Evolutionary conservation across 2,113 vertebrate genomes (phyloP), one percentile per base, ranked within the genome.

Genomic region (Bubo blakistoni): DNA sequence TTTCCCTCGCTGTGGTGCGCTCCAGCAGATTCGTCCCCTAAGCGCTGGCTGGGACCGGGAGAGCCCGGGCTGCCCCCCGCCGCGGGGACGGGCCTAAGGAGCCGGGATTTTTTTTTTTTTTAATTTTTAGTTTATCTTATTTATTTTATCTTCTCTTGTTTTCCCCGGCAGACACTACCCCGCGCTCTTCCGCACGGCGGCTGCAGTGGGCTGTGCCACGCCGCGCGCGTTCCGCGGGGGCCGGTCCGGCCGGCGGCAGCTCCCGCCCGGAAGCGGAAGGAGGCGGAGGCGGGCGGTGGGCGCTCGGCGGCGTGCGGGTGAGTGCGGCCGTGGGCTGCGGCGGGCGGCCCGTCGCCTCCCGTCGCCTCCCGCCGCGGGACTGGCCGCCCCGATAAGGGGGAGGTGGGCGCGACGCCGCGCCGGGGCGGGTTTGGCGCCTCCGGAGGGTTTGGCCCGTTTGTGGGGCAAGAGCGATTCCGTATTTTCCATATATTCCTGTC

Each of bases 261-360:
- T 49, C 11, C 34, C 51, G 34, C 36, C 51, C 94, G 97, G 97
- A 97, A 97, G 87, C 97, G 97, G 97, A 97, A 97, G 78, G 36
- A 5, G 21, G 47, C 38, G 3, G 46, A 13, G 2, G 58, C 8
- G 2, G 36, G 6, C 2, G n/a, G 36, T 5, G 11, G 4, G 2
- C 1, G 34, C 4, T 8, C 3, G 1, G 71, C 12, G 13, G 24
- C 5, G 18, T 7, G 5, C 0, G 20, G 7, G 30, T 52, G 81
- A 80, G 65, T 19, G 34, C 2, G 6, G 36, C 4, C 1, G 10
- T 0, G 19, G 32, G 13, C 1, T 47, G 20, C 0, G 36, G 9
- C 14, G 25, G 11, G 9, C 11, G 44, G 44, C 44, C 16, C 44
- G 44, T 7, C 44, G 16, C 44, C 26, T 9, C 38, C 27, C 63